These are phyloP conservation scores for Marasmarcha lunaedactyla DNA, from an alignment of 2,888 invertebrate genomes.

Conservation along the genomic window DNA sequence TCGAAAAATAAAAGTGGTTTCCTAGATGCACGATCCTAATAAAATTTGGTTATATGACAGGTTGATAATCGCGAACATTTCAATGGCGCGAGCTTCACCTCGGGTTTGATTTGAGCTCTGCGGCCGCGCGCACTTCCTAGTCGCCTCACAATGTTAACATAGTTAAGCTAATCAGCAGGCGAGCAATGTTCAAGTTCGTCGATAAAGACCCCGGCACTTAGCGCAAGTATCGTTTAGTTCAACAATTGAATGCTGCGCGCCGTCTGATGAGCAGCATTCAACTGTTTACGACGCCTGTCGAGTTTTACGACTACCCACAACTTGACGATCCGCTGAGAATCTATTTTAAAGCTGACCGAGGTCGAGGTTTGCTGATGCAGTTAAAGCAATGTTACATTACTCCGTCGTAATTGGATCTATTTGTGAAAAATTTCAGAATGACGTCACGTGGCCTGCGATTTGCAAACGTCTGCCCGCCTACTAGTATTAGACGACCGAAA, in stretches of 20 bases:
- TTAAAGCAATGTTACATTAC: not conserved
- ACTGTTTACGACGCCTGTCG: slow-evolving; percentile 15
- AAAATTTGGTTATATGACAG: not conserved
- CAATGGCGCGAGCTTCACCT: not conserved
- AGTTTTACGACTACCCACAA: slow-evolving; percentile 18
- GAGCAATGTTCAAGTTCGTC: slow-evolving; percentile 46
- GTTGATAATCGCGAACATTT: not conserved
- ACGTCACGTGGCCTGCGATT: not conserved
- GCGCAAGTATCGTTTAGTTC: not conserved
- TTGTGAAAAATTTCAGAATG: not conserved
- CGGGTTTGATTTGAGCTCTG: not conserved
- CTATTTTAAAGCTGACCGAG: slow-evolving; percentile 13
- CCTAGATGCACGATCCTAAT: not conserved
- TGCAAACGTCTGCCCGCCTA: not conserved
- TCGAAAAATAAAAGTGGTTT: not conserved
- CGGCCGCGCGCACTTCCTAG: slow-evolving; percentile 33
- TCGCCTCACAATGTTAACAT: slow-evolving; percentile 25
- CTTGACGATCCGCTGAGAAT: slow-evolving; percentile 15
- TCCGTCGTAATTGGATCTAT: no score
- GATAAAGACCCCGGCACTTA: slow-evolving; percentile 29
- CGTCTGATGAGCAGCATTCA: slow-evolving; percentile 20
- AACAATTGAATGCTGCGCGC: slow-evolving; percentile 17
- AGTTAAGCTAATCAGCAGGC: slow-evolving; percentile 40
- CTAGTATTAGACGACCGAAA: not conserved
- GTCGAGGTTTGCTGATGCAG: slow-evolving; percentile 9